A percentile compares a stretch with the other conserved stretches of the same genome.
Evolutionary conservation across 2,797 vertebrate genomes (phyloP).

Genomic region (Eleutherodactylus coqui): DNA sequence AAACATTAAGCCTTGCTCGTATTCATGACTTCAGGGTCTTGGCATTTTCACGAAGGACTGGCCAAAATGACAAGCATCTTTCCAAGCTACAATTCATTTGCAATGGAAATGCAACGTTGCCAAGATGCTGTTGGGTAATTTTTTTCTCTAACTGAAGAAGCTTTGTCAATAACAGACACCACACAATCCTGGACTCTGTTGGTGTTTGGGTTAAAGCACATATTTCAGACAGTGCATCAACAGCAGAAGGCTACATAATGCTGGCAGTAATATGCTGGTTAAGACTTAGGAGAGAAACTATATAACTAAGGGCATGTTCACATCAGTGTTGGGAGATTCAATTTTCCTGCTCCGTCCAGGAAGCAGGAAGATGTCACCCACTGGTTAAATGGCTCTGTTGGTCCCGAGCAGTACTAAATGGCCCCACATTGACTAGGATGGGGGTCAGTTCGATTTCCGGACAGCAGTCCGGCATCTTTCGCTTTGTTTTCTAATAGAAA

Average conservation of each 20-base stretch:
- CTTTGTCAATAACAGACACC: conserved; percentile 11
- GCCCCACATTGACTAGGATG: too few species aligned
- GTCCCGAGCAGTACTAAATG: too few species aligned
- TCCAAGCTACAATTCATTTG: conserved; percentile 34
- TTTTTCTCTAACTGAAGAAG: conserved; percentile 6
- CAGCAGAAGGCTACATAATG: background rate
- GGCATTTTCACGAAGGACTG: conserved; percentile 32
- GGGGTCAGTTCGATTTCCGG: too few species aligned
- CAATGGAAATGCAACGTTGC: conserved; percentile 37
- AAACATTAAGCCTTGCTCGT: conserved; percentile 34
- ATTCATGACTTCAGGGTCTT: conserved; percentile 51
- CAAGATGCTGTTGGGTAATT: conserved; percentile 18
- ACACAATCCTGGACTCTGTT: background rate
- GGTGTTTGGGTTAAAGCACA: background rate
- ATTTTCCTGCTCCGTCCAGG: too few species aligned
- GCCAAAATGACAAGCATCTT: conserved; percentile 39
- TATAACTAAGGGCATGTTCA: too few species aligned
- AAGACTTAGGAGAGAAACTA: background rate
- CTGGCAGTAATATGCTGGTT: background rate
- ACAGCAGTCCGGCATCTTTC: too few species aligned
- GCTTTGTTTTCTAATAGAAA: too few species aligned
- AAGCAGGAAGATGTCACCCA: too few species aligned
- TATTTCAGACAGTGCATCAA: conserved; percentile 8
- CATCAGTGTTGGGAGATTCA: too few species aligned
- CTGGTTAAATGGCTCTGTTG: too few species aligned